Evolutionary conservation across 2,888 invertebrate species (phyloP).

Genomic region (Helobdella robusta): DNA sequence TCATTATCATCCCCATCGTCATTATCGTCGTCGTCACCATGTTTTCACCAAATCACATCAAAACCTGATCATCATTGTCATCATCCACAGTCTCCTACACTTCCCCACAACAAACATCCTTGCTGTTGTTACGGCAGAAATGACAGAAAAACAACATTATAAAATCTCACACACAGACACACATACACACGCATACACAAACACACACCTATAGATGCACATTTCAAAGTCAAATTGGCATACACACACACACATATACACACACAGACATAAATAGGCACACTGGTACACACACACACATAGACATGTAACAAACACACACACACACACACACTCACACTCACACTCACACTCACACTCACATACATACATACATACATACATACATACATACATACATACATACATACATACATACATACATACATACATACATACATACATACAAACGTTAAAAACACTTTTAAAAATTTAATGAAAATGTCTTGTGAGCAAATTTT

Average conservation of each 20-base stretch:
- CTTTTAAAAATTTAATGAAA: neutral
- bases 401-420: slow-evolving; percentile 1
- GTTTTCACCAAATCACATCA: neutral
- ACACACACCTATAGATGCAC: no score
- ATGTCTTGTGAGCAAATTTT: no score
- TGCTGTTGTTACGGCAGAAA: no score
- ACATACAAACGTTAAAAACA: neutral
- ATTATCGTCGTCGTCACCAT: slow-evolving; percentile 21
- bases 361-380: slow-evolving; percentile 1
- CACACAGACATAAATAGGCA: neutral
- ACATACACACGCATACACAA: no score
- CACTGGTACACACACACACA: neutral
- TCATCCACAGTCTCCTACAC: no score
- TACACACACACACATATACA: neutral
- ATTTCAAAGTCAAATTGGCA: no score
- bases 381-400: slow-evolving; percentile 1
- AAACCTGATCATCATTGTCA: slow-evolving; percentile 11
- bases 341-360: neutral
- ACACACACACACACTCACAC: neutral
- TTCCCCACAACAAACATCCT: no score
- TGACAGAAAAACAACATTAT: no score
- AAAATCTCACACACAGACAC: no score
- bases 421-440: slow-evolving; percentile 1
- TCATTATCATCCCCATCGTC: slow-evolving; percentile 21
- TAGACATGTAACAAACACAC: neutral